These are phyloP conservation scores for Pocillopora damicornis DNA, from an alignment of 64 coral and sea anemone species.

Conservation along the genomic window DNA sequence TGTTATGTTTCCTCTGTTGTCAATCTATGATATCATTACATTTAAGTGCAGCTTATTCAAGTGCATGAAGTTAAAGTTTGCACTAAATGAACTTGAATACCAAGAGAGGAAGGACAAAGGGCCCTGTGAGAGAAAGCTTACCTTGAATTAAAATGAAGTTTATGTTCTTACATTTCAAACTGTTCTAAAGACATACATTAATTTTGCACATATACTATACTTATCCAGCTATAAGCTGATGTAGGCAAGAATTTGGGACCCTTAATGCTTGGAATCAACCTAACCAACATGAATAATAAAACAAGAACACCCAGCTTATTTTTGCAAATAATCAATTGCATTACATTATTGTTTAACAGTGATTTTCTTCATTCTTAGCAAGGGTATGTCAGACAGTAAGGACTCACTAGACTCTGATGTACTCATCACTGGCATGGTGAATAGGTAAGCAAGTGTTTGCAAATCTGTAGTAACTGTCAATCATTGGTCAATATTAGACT, in stretches of 20 bases:
- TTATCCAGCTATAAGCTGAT: too few species aligned
- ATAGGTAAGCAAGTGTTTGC: conserved; percentile 41
- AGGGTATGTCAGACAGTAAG: conserved; percentile 41
- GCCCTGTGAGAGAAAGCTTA: too few species aligned
- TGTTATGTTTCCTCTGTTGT: neutral
- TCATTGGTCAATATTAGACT: too few species aligned
- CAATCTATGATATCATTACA: neutral
- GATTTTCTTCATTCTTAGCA: neutral
- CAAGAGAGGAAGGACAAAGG: neutral
- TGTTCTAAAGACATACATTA: too few species aligned
- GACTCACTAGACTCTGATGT: conserved; percentile 62
- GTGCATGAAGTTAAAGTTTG: neutral
- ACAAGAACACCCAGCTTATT: neutral
- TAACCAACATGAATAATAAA: too few species aligned
- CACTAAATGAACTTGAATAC: neutral
- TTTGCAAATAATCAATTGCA: neutral
- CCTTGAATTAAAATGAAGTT: too few species aligned
- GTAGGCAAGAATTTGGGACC: too few species aligned
- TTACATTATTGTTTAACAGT: neutral
- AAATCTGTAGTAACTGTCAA: too few species aligned
- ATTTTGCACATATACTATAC: too few species aligned
- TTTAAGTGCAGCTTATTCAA: neutral
- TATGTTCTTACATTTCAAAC: too few species aligned
- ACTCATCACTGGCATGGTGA: conserved; percentile 63
- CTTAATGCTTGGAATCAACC: too few species aligned